Evolutionary conservation across 1,140 invertebrate genomes (phyloP), one percentile per base, ranked within the genome.

Genomic region (Caenorhabditis briggsae): DNA sequence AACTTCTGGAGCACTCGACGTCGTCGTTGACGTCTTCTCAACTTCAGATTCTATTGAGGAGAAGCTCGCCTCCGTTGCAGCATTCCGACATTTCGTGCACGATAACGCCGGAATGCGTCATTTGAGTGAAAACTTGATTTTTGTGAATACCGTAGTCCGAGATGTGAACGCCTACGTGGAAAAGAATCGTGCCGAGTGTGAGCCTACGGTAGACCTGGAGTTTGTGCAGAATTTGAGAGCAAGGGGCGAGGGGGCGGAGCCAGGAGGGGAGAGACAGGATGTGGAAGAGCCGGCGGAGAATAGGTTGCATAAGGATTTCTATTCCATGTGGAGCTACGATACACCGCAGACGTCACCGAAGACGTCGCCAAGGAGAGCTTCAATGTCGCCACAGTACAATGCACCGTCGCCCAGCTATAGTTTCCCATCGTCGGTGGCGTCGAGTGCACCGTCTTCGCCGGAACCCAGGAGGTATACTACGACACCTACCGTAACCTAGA

Each of bases 41-140:
- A 23, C 20, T 2, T 18, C 61, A 6, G 16, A 8, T 14, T 12
- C 25, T 9, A 59, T 53, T 14, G 33, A 41, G 2, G 86, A 87
- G 61, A 74, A 82, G 46, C 8, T 84, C 3, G 14, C 41, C 1
- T 18, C 48, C 11, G 46, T 87, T n/a, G 25, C 18, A 9, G 43
- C 64, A 20, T 74, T 87, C 48, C 46, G 82, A 64, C 83, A 87
- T 25, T 78, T 84, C 41, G 70, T 86, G 18, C 85, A 86, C 50
- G 85, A 86, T 23, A 86, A 56, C 25, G 74, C 82, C 6, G 85
- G 83, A 53, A 86, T 86, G 33, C n/a, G 64, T n/a, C 50, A 86
- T 50, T 18, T 86, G 5, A 70, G 64, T 20, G 43, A 64, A 23
- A 82, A 50, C 20, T 16, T 14, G 55, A 50, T 48, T 11, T 86